A percentile compares a stretch with the other conserved stretches of the same genome.
These are phyloP conservation scores for Scolanthus callimorphus DNA, from an alignment of 92 coral and sea anemone genomes.

Conservation along the genomic window DNA sequence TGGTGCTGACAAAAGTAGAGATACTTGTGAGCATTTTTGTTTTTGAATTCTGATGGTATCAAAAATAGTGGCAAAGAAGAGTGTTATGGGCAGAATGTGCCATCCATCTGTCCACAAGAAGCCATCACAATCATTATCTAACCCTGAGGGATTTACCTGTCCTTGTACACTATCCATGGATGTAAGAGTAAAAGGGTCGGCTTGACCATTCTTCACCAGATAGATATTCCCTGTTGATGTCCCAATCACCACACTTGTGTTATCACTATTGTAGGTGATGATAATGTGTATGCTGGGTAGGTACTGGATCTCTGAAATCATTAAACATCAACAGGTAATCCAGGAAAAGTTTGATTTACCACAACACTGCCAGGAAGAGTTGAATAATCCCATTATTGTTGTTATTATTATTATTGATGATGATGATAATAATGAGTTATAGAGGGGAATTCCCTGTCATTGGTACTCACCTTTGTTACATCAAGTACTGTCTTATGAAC, in stretches of 20 bases:
- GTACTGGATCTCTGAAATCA: constrained; percentile 46
- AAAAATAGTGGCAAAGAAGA: too few relatives aligned
- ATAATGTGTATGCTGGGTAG: constrained; percentile 63
- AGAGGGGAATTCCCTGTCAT: too few relatives aligned
- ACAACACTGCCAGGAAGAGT: too few relatives aligned
- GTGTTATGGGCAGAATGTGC: too few relatives aligned
- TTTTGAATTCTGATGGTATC: too few relatives aligned
- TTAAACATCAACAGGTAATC: neutral
- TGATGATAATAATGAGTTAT: too few relatives aligned
- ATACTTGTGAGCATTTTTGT: neutral
- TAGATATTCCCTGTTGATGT: constrained; percentile 64
- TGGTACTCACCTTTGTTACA: constrained; percentile 70
- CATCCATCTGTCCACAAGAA: too few relatives aligned
- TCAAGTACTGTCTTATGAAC: constrained; percentile 54
- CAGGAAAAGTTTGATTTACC: neutral
- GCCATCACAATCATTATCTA: too few relatives aligned
- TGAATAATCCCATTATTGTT: too few relatives aligned
- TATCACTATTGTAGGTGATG: constrained; percentile 57
- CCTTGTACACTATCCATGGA: constrained; percentile 61
- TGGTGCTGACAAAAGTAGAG: too few relatives aligned
- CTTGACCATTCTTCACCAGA: constrained; percentile 18
- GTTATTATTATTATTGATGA: too few relatives aligned
- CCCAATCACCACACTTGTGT: constrained; percentile 53
- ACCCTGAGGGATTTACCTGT: constrained; percentile 39
- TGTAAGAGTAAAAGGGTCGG: constrained; percentile 21